Evolutionary conservation across 2,113 vertebrate species (phyloP).

Genomic region (Clinocottus analis): DNA sequence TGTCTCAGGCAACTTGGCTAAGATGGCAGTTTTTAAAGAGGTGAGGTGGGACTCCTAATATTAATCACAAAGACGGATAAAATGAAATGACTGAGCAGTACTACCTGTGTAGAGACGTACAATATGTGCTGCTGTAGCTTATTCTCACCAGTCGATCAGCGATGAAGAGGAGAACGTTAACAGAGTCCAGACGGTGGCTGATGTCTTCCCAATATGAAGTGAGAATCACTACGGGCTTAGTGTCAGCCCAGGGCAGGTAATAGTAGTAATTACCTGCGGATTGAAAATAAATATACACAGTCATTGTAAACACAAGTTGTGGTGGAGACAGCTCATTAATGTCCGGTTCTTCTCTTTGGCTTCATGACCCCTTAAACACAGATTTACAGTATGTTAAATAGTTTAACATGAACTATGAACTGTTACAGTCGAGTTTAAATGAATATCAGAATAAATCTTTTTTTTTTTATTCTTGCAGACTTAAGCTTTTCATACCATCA

Average conservation of each 20-base stretch:
- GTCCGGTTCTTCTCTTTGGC: background rate
- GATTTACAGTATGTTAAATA: background rate
- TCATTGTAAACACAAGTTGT: slow-evolving; percentile 32
- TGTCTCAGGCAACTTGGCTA: slow-evolving; percentile 85
- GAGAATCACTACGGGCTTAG: slow-evolving; percentile 94
- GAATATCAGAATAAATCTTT: background rate
- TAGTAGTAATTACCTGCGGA: slow-evolving; percentile 94
- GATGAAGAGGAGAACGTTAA: slow-evolving; percentile 89
- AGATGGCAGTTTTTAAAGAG: slow-evolving; percentile 87
- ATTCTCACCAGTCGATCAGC: slow-evolving; percentile 88
- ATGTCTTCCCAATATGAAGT: slow-evolving; percentile 98
- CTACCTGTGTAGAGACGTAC: background rate
- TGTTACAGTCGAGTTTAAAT: background rate
- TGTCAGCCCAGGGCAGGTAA: slow-evolving; percentile 94
- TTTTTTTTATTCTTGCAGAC: background rate
- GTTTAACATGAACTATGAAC: background rate
- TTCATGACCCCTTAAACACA: background rate
- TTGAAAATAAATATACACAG: slow-evolving; percentile 28
- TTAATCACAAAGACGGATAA: slow-evolving; percentile 48
- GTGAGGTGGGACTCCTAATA: slow-evolving; percentile 89
- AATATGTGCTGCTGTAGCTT: background rate
- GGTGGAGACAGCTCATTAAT: background rate
- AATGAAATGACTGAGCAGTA: background rate
- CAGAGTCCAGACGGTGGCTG: slow-evolving; percentile 90
- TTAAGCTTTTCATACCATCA: slow-evolving; percentile 85